Conservation (phyloP, 2,888 invertebrate genomes). For the Amiota mariae region DNA sequence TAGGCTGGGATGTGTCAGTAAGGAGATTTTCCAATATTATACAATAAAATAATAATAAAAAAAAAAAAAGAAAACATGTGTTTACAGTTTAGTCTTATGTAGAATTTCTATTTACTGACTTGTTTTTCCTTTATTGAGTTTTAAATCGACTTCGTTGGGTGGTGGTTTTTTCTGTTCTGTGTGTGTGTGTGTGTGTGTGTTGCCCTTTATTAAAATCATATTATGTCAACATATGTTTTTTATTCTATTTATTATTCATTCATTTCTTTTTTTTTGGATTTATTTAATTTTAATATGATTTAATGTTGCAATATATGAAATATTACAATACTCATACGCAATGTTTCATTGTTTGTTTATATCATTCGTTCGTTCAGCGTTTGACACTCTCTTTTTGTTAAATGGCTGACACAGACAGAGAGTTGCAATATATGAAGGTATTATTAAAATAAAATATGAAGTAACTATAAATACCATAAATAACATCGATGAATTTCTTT, state of each 20-base stretch:
- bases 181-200: neutral
- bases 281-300: neutral
- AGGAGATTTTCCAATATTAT: constrained; percentile 2
- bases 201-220: constrained; percentile 8
- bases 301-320: neutral
- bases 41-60: constrained; percentile 17
- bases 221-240: constrained; percentile 15
- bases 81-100: constrained; percentile 12
- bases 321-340: constrained; percentile 14
- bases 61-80: constrained; percentile 28
- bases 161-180: neutral
- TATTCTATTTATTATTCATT: constrained; percentile 4
- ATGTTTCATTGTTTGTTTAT: neutral
- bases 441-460: constrained; percentile 2
- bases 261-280: neutral
- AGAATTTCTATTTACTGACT: neutral
- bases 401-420: too few species aligned
- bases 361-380: too few species aligned
- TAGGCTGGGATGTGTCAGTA: constrained; percentile 25
- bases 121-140: neutral
- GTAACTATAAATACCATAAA: constrained; percentile 37
- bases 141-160: neutral
- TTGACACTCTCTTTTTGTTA: too few species aligned
- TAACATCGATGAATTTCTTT: constrained; percentile 40
- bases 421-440: neutral